These are phyloP conservation scores for Synergus japonicus DNA, from an alignment of 2,888 invertebrate genomes.

Conservation along the genomic window DNA sequence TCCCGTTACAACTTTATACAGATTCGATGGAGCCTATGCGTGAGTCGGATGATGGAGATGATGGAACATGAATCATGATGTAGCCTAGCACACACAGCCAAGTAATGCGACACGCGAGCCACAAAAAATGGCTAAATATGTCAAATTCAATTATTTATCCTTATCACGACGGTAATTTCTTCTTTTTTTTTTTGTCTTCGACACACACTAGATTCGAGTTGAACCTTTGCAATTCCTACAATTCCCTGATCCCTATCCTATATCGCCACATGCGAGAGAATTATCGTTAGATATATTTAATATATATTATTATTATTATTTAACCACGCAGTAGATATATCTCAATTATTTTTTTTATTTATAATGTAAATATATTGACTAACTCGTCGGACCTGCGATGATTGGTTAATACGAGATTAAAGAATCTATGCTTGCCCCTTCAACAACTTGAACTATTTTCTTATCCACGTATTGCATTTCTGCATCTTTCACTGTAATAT, in stretches of 20 bases:
- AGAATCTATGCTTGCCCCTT: slow-evolving; percentile 64
- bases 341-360: slow-evolving; percentile 57
- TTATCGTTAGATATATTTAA: slow-evolving; percentile 52
- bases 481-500: slow-evolving; percentile 5
- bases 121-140: slow-evolving; percentile 54
- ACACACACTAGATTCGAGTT: slow-evolving; percentile 61
- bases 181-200: slow-evolving; percentile 3
- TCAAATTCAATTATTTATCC: slow-evolving; percentile 56
- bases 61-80: slow-evolving; percentile 72
- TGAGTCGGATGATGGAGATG: slow-evolving; percentile 63
- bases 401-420: slow-evolving; percentile 67
- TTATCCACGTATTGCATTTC: background rate
- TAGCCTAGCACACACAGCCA: slow-evolving; percentile 77
- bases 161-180: slow-evolving; percentile 51
- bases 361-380: slow-evolving; percentile 60
- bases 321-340: slow-evolving; percentile 53
- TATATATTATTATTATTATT: slow-evolving; percentile 47
- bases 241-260: slow-evolving; percentile 68
- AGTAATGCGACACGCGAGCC: slow-evolving; percentile 70
- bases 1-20: slow-evolving; percentile 47
- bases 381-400: slow-evolving; percentile 68
- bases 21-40: slow-evolving; percentile 58
- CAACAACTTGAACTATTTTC: slow-evolving; percentile 4
- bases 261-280: slow-evolving; percentile 62
- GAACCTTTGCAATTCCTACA: slow-evolving; percentile 73